Evolutionary conservation across 2,888 invertebrate species (phyloP).

Genomic region (Hyalella azteca): DNA sequence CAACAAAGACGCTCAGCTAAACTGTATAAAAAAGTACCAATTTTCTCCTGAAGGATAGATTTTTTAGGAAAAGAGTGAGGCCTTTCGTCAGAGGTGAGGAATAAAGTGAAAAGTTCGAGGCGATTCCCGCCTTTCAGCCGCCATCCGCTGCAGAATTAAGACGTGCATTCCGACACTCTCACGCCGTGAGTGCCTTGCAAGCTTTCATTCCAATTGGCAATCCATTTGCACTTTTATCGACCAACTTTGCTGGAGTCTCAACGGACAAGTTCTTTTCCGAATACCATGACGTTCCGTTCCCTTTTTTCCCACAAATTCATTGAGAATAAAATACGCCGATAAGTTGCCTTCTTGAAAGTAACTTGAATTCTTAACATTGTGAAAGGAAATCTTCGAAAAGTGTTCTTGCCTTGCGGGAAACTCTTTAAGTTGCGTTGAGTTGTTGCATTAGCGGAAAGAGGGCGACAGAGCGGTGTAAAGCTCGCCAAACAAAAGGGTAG

Average conservation of each 20-base stretch:
- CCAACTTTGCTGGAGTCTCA: background rate
- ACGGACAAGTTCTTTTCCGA: constrained; percentile 2
- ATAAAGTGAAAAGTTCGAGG: too few species aligned
- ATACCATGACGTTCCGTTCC: constrained; percentile 7
- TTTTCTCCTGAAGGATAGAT: too few species aligned
- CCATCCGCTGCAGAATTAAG: background rate
- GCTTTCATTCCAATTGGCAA: constrained; percentile 14
- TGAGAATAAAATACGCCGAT: constrained; percentile 21
- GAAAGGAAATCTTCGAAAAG: constrained; percentile 21
- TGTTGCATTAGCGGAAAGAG: constrained; percentile 35
- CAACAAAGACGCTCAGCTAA: too few species aligned
- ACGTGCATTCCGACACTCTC: constrained; percentile 3
- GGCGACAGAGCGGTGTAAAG: background rate
- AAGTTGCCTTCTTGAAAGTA: constrained; percentile 5
- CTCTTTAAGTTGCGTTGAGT: constrained; percentile 12
- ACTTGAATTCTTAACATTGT: background rate
- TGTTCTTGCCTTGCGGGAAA: constrained; percentile 23
- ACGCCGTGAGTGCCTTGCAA: background rate
- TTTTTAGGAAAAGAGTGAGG: too few species aligned
- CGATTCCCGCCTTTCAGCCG: constrained; percentile 1
- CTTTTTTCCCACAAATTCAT: constrained; percentile 1
- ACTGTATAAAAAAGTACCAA: too few species aligned
- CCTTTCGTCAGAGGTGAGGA: too few species aligned
- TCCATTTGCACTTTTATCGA: constrained; percentile 33
- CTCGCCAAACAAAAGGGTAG: constrained; percentile 7